Conservation (phyloP, 2,113 vertebrate genomes). For the Pandion haliaetus region DNA sequence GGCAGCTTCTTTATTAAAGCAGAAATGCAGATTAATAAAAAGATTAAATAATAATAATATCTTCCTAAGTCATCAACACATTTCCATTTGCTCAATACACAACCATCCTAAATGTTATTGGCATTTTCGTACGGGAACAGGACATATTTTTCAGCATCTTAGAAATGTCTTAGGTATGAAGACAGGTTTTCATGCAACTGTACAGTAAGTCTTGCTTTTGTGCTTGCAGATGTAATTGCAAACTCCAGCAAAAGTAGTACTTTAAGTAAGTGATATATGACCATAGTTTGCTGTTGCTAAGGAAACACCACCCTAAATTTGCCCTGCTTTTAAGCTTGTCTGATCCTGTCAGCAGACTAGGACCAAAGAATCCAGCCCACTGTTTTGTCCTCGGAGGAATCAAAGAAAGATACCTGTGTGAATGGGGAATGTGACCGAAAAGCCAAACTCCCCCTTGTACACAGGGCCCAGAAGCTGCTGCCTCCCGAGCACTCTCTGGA, state of each 20-base stretch:
- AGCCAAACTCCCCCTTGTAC: not conserved
- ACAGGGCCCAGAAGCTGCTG: not conserved
- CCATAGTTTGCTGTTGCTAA: not conserved
- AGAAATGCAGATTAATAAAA: not conserved
- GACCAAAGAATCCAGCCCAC: not conserved
- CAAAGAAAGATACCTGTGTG: not conserved
- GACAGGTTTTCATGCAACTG: not conserved
- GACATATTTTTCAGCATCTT: not conserved
- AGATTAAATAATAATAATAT: not conserved
- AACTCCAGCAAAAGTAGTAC: not conserved
- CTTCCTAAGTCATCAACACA: not conserved
- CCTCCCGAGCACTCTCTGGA: not conserved
- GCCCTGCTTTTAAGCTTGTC: not conserved
- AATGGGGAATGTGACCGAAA: not conserved
- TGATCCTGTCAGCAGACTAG: not conserved
- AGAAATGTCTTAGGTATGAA: not conserved
- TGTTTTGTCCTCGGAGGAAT: not conserved
- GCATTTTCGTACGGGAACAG: not conserved
- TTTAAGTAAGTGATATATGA: not conserved
- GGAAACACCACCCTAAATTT: not conserved
- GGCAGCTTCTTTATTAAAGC: not conserved
- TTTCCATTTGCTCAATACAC: not conserved
- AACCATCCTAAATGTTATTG: not conserved
- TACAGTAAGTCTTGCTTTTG: not conserved
- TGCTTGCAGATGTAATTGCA: not conserved